Conservation (phyloP, 2,113 vertebrate species). For the Vidua chalybeata region DNA sequence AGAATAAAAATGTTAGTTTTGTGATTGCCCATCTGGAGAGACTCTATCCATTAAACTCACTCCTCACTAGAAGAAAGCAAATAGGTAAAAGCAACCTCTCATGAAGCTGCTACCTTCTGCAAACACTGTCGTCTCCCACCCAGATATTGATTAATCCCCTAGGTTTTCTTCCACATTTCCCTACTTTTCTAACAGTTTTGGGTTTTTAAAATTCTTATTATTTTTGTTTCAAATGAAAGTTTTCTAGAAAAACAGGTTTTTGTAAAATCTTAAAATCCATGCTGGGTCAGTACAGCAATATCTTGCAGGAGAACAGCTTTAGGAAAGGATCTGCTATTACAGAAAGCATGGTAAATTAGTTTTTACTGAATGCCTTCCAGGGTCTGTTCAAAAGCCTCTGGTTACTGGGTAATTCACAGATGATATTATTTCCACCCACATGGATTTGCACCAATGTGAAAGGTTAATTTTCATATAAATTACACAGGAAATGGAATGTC, state of each 20-base stretch:
- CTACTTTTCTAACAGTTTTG: neutral
- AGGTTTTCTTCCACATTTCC: neutral
- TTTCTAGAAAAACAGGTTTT: neutral
- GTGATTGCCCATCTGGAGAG: neutral
- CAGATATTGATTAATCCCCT: neutral
- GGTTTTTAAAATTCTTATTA: neutral
- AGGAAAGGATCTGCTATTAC: neutral
- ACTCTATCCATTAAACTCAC: neutral
- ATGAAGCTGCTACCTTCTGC: neutral
- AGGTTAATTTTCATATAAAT: conserved; percentile 49
- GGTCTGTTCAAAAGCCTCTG: neutral
- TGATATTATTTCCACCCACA: neutral
- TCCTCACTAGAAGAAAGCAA: neutral
- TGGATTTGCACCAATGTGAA: neutral
- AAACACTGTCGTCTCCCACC: neutral
- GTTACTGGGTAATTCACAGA: neutral
- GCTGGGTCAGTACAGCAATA: neutral
- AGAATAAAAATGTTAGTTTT: conserved; percentile 2
- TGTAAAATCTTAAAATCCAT: neutral
- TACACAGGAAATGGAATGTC: conserved; percentile 3
- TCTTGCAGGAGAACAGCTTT: neutral
- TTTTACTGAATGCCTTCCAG: neutral
- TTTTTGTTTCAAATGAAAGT: neutral
- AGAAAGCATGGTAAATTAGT: neutral
- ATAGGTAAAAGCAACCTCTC: neutral